Evolutionary conservation across 1,140 invertebrate species (phyloP).

Genomic region (Drosophila athabasca): DNA sequence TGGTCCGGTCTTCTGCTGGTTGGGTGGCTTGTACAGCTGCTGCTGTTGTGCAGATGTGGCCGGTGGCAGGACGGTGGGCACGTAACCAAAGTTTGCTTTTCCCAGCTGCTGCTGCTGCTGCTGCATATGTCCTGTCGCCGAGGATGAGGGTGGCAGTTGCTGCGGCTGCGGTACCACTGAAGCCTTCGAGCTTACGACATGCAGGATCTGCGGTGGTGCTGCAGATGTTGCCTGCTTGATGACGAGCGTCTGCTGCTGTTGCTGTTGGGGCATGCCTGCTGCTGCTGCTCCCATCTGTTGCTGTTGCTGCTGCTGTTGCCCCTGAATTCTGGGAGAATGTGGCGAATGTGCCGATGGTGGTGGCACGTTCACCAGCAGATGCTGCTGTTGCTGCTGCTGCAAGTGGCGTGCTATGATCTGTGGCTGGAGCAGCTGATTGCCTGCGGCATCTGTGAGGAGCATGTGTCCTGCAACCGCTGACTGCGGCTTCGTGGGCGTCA

Average conservation of each 20-base stretch:
- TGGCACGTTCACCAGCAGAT: constrained; percentile 74
- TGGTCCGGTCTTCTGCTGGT: constrained; percentile 48
- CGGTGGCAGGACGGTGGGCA: constrained; percentile 54
- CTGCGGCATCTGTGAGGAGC: constrained; percentile 60
- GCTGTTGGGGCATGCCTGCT: constrained; percentile 40
- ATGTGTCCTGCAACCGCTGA: constrained; percentile 55
- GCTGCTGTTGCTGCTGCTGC: constrained; percentile 58
- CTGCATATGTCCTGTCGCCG: constrained; percentile 42
- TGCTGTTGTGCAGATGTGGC: constrained; percentile 56
- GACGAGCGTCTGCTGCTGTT: constrained; percentile 70
- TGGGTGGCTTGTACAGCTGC: constrained; percentile 53
- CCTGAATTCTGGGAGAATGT: constrained; percentile 55
- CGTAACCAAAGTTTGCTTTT: constrained; percentile 58
- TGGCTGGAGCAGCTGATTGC: constrained; percentile 59
- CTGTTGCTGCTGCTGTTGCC: constrained; percentile 13
- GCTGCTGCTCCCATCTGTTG: constrained; percentile 39
- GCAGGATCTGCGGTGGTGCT: constrained; percentile 63
- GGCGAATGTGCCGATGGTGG: constrained; percentile 65
- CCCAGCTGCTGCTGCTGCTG: constrained; percentile 21
- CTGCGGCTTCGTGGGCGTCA: constrained; percentile 53
- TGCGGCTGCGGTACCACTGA: constrained; percentile 60
- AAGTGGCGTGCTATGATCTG: constrained; percentile 72
- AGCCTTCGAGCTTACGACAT: constrained; percentile 78
- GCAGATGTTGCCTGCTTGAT: constrained; percentile 69
- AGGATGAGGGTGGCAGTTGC: constrained; percentile 25